Conservation (phyloP, 2,888 invertebrate genomes). For the Carterocephalus palaemon region DNA sequence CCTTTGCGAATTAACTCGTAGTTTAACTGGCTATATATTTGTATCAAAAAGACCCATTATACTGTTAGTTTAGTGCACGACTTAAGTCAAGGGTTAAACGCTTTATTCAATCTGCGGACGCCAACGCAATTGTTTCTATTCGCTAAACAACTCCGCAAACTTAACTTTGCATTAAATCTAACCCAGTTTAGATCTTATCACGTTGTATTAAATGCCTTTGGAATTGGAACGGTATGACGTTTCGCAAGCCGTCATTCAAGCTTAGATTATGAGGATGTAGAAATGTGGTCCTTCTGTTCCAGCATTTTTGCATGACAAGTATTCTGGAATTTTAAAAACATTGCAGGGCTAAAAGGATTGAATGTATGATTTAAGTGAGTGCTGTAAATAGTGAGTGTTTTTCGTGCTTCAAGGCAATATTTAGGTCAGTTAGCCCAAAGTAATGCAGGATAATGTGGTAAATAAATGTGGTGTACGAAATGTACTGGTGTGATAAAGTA, state of each 20-base stretch:
- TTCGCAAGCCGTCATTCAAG: conserved; percentile 32
- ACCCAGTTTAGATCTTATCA: conserved; percentile 42
- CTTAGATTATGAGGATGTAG: conserved; percentile 36
- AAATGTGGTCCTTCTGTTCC: conserved; percentile 32
- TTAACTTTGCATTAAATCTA: conserved; percentile 27
- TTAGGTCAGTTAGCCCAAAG: too few relatives aligned
- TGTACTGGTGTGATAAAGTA: too few relatives aligned
- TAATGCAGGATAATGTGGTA: too few relatives aligned
- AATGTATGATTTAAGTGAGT: too few relatives aligned
- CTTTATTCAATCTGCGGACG: conserved; percentile 68
- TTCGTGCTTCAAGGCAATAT: too few relatives aligned
- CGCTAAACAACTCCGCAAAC: conserved; percentile 40
- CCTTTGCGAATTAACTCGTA: background rate
- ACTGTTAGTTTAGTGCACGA: conserved; percentile 24
- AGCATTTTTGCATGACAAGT: conserved; percentile 3
- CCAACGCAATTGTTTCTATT: conserved; percentile 66
- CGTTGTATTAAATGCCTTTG: conserved; percentile 34
- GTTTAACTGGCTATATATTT: conserved; percentile 13
- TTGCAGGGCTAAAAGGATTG: too few relatives aligned
- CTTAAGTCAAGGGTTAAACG: conserved; percentile 58
- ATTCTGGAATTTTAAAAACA: too few relatives aligned
- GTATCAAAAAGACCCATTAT: conserved; percentile 25
- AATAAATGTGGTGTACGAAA: too few relatives aligned
- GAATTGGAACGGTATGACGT: background rate
- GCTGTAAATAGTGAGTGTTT: too few relatives aligned